Percentiles rank a stretch among this genome's conserved stretches.
These are phyloP conservation scores for Ciconia maguari DNA, from an alignment of 2,113 vertebrate species.

Conservation along the genomic window DNA sequence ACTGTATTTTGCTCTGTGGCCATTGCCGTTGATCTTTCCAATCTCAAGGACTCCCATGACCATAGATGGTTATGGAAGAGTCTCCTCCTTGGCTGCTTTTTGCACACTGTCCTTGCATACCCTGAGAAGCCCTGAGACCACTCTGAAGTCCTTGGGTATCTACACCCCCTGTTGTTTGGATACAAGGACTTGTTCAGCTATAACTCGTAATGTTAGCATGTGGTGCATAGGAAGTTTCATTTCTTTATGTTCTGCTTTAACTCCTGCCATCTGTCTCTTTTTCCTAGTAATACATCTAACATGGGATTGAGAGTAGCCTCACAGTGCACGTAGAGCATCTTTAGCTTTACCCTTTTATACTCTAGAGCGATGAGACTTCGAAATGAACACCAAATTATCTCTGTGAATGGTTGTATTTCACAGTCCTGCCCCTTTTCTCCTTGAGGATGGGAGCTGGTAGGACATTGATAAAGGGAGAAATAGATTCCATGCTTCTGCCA, in stretches of 20 bases:
- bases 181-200: background rate
- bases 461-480: background rate
- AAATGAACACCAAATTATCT: background rate
- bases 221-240: background rate
- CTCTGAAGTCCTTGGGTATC: background rate
- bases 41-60: background rate
- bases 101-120: background rate
- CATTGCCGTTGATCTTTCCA: background rate
- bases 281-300: background rate
- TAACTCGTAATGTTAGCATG: background rate
- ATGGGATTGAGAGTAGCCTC: background rate
- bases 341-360: background rate
- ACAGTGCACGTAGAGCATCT: background rate
- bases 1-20: background rate
- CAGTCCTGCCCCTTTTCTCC: background rate
- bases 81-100: background rate
- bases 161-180: background rate
- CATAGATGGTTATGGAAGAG: background rate
- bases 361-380: background rate
- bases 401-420: background rate
- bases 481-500: background rate
- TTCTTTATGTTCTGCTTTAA: background rate
- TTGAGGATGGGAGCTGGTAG: background rate
- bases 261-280: background rate
- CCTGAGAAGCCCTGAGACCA: background rate